Percentiles rank a stretch among this genome's conserved stretches.
Evolutionary conservation across 2,113 vertebrate species (phyloP).

Genomic region (Leuciscus idus): DNA sequence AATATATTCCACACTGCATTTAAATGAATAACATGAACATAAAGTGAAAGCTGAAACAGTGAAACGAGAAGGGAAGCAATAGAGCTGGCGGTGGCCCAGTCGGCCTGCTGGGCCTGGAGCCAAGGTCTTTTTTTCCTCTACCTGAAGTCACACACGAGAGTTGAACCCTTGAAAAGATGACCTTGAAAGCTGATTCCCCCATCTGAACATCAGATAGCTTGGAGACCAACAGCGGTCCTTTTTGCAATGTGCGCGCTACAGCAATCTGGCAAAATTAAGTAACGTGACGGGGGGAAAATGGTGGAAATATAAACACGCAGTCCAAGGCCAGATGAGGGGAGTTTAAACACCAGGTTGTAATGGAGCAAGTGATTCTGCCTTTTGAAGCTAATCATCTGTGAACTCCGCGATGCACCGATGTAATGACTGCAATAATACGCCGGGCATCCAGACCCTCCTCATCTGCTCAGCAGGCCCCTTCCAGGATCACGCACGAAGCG

Average conservation of each 20-base stretch:
- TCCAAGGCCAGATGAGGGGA: conserved; percentile 67
- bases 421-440: conserved; percentile 78
- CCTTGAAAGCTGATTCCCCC: conserved; percentile 43
- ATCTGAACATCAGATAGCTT: conserved; percentile 39
- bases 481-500: conserved; percentile 44
- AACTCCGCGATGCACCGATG: conserved; percentile 70
- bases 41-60: conserved; percentile 53
- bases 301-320: conserved; percentile 74
- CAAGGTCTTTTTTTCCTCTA: conserved; percentile 2
- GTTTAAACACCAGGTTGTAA: conserved; percentile 74
- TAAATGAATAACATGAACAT: conserved; percentile 65
- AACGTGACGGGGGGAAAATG: conserved; percentile 57
- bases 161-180: conserved; percentile 37
- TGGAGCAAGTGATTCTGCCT: conserved; percentile 77
- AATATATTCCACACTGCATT: conserved; percentile 59
- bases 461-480: conserved; percentile 74
- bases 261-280: conserved; percentile 56
- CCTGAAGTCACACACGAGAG: conserved; percentile 41
- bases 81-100: conserved; percentile 26
- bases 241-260: conserved; percentile 41
- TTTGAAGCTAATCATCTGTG: conserved; percentile 80
- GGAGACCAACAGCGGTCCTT: conserved; percentile 38
- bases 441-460: conserved; percentile 69
- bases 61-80: conserved; percentile 24
- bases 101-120: conserved; percentile 24